Conservation (phyloP, 2,113 vertebrate genomes). For the Laterallus jamaicensis region DNA sequence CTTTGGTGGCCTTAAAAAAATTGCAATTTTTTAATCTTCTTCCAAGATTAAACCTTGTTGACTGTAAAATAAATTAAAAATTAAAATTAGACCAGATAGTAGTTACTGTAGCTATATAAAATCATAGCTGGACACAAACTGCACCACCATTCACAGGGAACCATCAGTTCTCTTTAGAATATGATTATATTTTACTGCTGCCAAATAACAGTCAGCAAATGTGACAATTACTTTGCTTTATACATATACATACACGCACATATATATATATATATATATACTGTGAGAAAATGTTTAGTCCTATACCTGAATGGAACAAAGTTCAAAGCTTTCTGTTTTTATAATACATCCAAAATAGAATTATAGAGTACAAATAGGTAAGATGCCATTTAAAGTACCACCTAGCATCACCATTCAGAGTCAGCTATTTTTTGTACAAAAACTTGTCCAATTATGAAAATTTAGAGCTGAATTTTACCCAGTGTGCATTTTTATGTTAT, state of each 20-base stretch:
- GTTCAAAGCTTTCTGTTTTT: not conserved
- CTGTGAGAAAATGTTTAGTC: not conserved
- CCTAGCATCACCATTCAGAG: not conserved
- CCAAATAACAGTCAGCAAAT: not conserved
- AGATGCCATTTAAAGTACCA: not conserved
- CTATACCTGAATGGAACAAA: not conserved
- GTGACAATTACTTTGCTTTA: not conserved
- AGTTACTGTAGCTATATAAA: slow-evolving; percentile 29
- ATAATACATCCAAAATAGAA: slow-evolving; percentile 1
- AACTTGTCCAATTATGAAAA: not conserved
- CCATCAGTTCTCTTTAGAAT: not conserved
- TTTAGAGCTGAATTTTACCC: not conserved
- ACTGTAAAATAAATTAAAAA: slow-evolving; percentile 55
- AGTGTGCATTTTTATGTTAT: not conserved
- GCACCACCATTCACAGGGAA: not conserved
- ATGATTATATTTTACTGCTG: not conserved
- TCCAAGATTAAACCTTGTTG: slow-evolving; percentile 35
- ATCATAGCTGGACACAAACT: not conserved
- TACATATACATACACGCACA: not conserved
- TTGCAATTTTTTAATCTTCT: slow-evolving; percentile 44
- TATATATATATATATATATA: not conserved
- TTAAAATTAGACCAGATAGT: slow-evolving; percentile 32
- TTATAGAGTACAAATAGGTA: not conserved
- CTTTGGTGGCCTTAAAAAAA: slow-evolving; percentile 51
- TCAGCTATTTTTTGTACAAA: not conserved